Base-by-base conservation (phyloP, 2,113 vertebrate species). In the Protobothrops flavoviridis region DNA sequence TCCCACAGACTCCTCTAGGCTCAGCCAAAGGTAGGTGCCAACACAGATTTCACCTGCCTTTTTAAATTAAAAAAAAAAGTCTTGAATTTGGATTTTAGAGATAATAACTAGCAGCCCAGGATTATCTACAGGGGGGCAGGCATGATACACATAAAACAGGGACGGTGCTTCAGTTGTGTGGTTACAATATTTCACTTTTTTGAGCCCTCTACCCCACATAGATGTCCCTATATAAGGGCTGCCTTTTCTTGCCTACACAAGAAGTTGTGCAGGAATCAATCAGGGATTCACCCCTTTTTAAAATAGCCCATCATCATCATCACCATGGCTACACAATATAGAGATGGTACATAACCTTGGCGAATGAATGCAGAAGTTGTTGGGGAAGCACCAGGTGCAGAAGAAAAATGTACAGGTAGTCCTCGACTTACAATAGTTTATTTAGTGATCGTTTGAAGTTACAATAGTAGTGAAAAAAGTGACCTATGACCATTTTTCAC, bases 1-100 rank as follows among this genome's bases (percentile, higher is more conserved):
- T 96, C 89, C 97, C 98, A 89, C 97, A 98, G 98, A 97, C 96
- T 61, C 96, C 97, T 0, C 91, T 97, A 94, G 97, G 97, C 95
- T 94, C 97, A 0, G 96, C 95, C 88, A 97, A 97, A 97, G 98
- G 98, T 98, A 98, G 90, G 98, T 94, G 81, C 88, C 21, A 29
- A 90, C 64, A 59, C 91, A n/a, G 39, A 29, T 7, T 10, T 10
- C 50, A 53, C 12, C 8, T 91, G 21, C 26, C 43, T 4, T 39
- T 85, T 15, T 15, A 13, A 26, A 52, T 24, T n/a, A n/a, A 39
- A 13, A 74, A 52, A 57, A 7, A 56, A 88, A 29, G 43, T 90
- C 10, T 20, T 56, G 33, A 88, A 10, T 20, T 13, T 10, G 12
- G 23, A 26, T 3, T 53, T 69, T 15, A 69, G 74, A 81, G 20